Evolutionary conservation across 2,797 vertebrate genomes (phyloP).

Genomic region (Platyrinchus mystaceus): DNA sequence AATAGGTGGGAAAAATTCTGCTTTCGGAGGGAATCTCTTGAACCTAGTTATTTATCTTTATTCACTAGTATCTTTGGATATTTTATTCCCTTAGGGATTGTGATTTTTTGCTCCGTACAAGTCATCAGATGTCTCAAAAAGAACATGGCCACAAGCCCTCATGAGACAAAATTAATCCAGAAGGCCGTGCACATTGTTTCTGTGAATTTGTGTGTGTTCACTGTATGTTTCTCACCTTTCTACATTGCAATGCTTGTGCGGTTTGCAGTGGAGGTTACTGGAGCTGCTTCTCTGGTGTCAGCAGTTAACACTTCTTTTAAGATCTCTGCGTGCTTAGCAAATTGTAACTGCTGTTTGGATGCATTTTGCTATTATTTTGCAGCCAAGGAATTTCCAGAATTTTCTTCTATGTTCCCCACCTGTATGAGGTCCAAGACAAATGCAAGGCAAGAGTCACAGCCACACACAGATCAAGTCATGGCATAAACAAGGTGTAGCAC

Average conservation of each 20-base stretch:
- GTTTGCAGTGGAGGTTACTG: background rate
- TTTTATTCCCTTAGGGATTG: slow-evolving; percentile 11
- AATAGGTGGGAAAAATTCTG: fast-evolving
- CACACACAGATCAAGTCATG: background rate
- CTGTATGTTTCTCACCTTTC: slow-evolving; percentile 80
- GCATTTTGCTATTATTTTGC: slow-evolving; percentile 83
- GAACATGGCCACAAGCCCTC: background rate
- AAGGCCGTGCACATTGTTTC: slow-evolving; percentile 68
- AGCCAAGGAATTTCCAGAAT: slow-evolving; percentile 68
- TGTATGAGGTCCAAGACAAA: background rate
- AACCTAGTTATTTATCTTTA: fast-evolving
- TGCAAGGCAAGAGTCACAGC: background rate
- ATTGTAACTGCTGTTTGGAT: slow-evolving; percentile 85
- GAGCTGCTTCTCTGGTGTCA: background rate
- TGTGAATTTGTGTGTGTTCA: slow-evolving; percentile 80
- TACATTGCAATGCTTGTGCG: slow-evolving; percentile 28
- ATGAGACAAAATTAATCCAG: slow-evolving; percentile 43
- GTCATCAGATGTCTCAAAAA: slow-evolving; percentile 39
- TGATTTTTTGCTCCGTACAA: slow-evolving; percentile 55
- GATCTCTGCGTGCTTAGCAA: slow-evolving; percentile 71
- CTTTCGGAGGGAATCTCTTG: background rate
- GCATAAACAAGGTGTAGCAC: background rate
- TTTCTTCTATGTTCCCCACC: background rate
- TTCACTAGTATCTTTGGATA: background rate
- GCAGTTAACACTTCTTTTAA: background rate